Percentiles rank a stretch among this genome's conserved stretches.
These are phyloP conservation scores for Asarcornis scutulata DNA, from an alignment of 2,113 vertebrate species.

Conservation along the genomic window DNA sequence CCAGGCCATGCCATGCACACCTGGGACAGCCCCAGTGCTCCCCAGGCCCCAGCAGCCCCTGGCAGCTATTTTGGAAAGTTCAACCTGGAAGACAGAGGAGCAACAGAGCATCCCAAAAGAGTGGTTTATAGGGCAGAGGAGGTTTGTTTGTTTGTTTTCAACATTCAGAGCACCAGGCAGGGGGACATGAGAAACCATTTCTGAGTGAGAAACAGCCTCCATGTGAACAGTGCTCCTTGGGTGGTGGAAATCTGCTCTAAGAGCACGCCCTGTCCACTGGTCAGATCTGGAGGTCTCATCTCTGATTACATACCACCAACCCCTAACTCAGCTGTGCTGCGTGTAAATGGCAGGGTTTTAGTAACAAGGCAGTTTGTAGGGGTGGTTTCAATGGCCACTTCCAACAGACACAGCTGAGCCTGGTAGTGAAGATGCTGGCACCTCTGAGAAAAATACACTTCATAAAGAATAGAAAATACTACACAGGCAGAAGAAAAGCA, in stretches of 20 bases:
- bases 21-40: no score
- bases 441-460: background rate
- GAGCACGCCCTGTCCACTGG: background rate
- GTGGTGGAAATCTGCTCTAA: rapidly evolving
- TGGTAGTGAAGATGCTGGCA: background rate
- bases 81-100: background rate
- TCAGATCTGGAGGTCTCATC: background rate
- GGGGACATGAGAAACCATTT: rapidly evolving
- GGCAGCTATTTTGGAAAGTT: background rate
- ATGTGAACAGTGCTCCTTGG: background rate
- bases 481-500: background rate
- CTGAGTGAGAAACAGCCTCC: rapidly evolving
- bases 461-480: background rate
- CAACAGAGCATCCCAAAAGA: background rate
- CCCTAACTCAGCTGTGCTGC: background rate
- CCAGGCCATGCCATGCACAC: background rate
- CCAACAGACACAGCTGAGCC: background rate
- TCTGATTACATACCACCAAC: background rate
- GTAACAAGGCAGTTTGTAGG: no score
- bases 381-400: background rate
- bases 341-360: background rate
- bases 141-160: no score
- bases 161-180: rapidly evolving
- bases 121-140: background rate
- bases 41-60: background rate